Conservation (phyloP, 2,113 vertebrate genomes). For the Aegypius monachus region DNA sequence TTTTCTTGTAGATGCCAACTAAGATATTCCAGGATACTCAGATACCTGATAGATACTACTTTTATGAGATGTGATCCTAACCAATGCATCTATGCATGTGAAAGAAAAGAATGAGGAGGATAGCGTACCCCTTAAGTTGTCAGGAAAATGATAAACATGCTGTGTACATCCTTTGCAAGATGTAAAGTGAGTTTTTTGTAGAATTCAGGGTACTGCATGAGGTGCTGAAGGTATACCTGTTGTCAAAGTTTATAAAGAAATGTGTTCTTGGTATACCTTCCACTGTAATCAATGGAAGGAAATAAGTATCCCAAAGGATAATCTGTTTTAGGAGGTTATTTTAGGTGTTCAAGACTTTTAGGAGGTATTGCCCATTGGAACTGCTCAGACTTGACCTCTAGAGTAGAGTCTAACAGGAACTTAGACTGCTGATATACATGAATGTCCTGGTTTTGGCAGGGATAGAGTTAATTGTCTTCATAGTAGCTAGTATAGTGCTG, state of each 20-base stretch:
- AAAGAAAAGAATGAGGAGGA: neutral
- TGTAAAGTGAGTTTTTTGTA: neutral
- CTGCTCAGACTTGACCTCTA: neutral
- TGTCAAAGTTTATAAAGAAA: neutral
- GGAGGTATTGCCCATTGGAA: neutral
- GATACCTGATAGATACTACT: fast-evolving
- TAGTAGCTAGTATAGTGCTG: too few species aligned
- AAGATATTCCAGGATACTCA: neutral
- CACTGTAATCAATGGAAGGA: neutral
- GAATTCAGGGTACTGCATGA: neutral
- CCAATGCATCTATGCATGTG: fast-evolving
- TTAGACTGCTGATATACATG: neutral
- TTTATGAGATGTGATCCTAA: neutral
- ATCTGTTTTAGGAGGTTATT: neutral
- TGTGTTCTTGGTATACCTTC: neutral
- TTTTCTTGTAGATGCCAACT: neutral
- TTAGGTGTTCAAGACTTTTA: neutral
- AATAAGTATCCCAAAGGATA: neutral
- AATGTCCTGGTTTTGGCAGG: neutral
- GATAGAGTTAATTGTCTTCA: too few species aligned
- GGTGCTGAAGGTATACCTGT: neutral
- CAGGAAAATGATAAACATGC: neutral
- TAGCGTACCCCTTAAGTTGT: fast-evolving
- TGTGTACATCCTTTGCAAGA: neutral
- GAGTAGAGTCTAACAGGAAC: neutral